Evolutionary conservation across 2,888 invertebrate species (phyloP), one percentile per base, ranked within the genome.

Genomic region (Ligdia adustata): DNA sequence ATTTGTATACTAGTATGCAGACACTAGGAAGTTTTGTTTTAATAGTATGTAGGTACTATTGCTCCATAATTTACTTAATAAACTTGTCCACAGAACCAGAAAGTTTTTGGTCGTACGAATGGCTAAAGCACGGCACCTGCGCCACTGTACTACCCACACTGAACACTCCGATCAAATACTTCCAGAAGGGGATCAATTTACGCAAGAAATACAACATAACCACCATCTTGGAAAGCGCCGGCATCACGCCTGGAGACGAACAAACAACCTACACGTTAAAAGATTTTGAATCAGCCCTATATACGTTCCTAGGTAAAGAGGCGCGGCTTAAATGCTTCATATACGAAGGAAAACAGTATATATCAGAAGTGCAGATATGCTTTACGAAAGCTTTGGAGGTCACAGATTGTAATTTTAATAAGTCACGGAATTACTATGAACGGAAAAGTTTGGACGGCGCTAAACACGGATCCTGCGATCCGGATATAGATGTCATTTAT

Each of bases 121-220:
- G 96, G 96, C 70, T 86, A 0, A 96, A 96, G 64, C 96, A 96
- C 67, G 96, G 96, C 1, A 95, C 95, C 0, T 96, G 96, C 67
- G 94, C 95, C 0, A 83, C 91, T 1, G 53, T 71, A 5, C 53
- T 94, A 3, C 80, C 91, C 0, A 57, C 75, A 1, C 66, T 95
- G 0, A 81, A 91, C 55, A 88, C 84, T 16, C 93, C 95, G 62
- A 60, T 86, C 0, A 93, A 93, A 64, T 95, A 95, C 72, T 95
- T 95, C 4, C 66, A 69, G 76, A 1, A 83, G 92, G 60, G 95
- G 93, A 0, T 67, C 95, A 7, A 66, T 80, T 2, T 92, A 93
- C 86, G 85, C 92, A 1, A 79, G 16, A 62, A 85, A 29, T 95
- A 91, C 64, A 89, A 92, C 26, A 91, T 95, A 80, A 89, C 90